Conservation (phyloP, 2,888 invertebrate genomes). For the Hypomecis atomaria region DNA sequence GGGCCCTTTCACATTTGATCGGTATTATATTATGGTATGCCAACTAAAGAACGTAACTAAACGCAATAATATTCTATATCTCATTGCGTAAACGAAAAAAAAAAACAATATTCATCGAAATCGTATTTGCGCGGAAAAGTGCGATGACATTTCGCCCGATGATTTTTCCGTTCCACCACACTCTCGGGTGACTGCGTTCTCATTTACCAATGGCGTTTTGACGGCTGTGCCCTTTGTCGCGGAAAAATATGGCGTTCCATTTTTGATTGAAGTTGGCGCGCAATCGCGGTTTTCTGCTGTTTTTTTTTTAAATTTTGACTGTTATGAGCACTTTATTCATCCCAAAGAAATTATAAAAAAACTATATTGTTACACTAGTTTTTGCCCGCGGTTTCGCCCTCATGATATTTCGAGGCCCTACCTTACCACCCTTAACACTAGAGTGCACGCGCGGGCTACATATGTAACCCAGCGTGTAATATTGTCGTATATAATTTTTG, state of each 20-base stretch:
- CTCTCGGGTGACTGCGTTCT: slow-evolving; percentile 80
- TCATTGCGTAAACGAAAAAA: too few relatives aligned
- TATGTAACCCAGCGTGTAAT: too few relatives aligned
- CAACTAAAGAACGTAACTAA: too few relatives aligned
- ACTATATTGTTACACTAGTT: too few relatives aligned
- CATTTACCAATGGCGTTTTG: slow-evolving; percentile 83
- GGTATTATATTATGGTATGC: too few relatives aligned
- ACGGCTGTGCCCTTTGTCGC: slow-evolving; percentile 73
- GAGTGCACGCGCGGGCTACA: too few relatives aligned
- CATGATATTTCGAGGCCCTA: too few relatives aligned
- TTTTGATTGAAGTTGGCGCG: slow-evolving; percentile 73
- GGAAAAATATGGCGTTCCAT: slow-evolving; percentile 70
- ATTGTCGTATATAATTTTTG: too few relatives aligned
- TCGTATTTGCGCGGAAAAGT: slow-evolving; percentile 53
- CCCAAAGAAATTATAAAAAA: neutral
- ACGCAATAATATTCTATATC: too few relatives aligned
- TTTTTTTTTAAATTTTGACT: slow-evolving; percentile 33
- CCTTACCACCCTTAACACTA: too few relatives aligned
- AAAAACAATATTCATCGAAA: slow-evolving; percentile 37
- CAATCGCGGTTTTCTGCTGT: slow-evolving; percentile 48
- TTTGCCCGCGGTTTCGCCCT: too few relatives aligned
- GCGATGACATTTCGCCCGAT: slow-evolving; percentile 74
- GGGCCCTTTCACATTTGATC: too few relatives aligned
- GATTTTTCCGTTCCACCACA: slow-evolving; percentile 81
- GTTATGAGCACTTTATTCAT: neutral